Base-by-base conservation (phyloP, 2,888 invertebrate genomes). In the Lampropteryx suffumata region DNA sequence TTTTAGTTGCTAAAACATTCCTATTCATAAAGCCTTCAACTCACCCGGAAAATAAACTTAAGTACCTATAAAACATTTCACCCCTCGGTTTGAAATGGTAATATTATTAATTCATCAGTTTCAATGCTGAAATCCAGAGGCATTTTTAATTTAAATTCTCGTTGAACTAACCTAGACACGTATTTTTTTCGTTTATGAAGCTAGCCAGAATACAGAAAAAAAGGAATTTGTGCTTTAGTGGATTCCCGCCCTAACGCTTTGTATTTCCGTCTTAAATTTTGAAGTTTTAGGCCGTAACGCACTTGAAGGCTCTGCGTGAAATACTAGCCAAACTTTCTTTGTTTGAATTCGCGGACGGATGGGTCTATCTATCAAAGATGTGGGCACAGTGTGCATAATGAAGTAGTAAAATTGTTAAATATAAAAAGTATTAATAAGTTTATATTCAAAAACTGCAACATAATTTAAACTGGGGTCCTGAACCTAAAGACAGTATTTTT, bases 291-390 rank as follows among this genome's bases (percentile, higher is more conserved):
- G 34, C 30, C 27, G 26, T 43, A 27, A 52, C 52, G 50, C 44
- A 50, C 8, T 48, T 41, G 37, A 29, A 33, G 17, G 32, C 35
- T 49, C 35, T 24, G 35, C 44, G 41, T 49, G 42, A 51, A 51
- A 51, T 52, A 56, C 42, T 57, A 55, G 52, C 10, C 29, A 49
- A 63, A 55, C 52, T 62, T 69, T 67, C 67, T 72, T 75, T 76
- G 76, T 79, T 75, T 72, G 66, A 69, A 72, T 73, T 67, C 61
- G 61, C 64, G 69, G 65, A 69, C 64, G 68, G 67, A 73, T 73
- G 65, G 67, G 62, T 47, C 71, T 59, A 79, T 79, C 73, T 73
- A 73, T 78, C 76, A 79, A 76, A 68, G 65, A 55, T 57, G 61
- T 63, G 11, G 37, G 26, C 51, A 51, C 46, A 44, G 45, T 34